Conservation (phyloP, 2,113 vertebrate species). For the Boleophthalmus pectinirostris region DNA sequence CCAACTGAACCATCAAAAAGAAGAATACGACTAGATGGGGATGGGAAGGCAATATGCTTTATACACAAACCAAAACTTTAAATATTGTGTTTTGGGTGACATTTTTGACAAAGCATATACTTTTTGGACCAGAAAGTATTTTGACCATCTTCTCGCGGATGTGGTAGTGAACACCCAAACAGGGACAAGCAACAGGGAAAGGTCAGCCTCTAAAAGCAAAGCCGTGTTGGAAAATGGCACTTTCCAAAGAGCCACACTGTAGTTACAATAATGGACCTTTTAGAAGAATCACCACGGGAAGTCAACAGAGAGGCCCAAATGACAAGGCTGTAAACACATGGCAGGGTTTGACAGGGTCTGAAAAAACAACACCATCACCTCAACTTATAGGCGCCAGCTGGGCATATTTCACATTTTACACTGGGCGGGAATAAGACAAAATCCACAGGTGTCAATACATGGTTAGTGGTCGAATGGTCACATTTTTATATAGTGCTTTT, state of each 20-base stretch:
- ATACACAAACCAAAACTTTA: not conserved
- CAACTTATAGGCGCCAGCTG: not conserved
- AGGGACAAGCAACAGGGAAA: slow-evolving; percentile 28
- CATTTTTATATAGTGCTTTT: too few relatives aligned
- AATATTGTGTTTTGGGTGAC: not conserved
- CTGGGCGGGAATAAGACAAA: too few relatives aligned
- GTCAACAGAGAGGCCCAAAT: slow-evolving; percentile 24
- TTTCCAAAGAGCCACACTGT: slow-evolving; percentile 29
- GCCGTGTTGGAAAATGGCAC: slow-evolving; percentile 30
- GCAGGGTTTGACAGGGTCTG: slow-evolving; percentile 13
- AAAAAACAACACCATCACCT: not conserved
- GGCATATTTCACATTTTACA: too few relatives aligned
- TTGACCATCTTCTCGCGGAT: slow-evolving; percentile 30
- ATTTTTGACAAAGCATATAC: slow-evolving; percentile 17
- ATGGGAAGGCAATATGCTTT: not conserved
- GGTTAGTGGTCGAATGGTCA: too few relatives aligned
- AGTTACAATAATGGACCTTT: slow-evolving; percentile 49
- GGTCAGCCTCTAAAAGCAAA: slow-evolving; percentile 68
- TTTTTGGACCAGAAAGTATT: slow-evolving; percentile 17
- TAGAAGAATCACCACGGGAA: slow-evolving; percentile 42
- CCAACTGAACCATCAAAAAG: too few relatives aligned
- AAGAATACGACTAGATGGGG: too few relatives aligned
- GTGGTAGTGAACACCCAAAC: slow-evolving; percentile 11
- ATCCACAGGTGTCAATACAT: too few relatives aligned
- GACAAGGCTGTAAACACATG: slow-evolving; percentile 17